Base-by-base conservation (phyloP, 2,888 invertebrate genomes). In the Drepana falcataria region DNA sequence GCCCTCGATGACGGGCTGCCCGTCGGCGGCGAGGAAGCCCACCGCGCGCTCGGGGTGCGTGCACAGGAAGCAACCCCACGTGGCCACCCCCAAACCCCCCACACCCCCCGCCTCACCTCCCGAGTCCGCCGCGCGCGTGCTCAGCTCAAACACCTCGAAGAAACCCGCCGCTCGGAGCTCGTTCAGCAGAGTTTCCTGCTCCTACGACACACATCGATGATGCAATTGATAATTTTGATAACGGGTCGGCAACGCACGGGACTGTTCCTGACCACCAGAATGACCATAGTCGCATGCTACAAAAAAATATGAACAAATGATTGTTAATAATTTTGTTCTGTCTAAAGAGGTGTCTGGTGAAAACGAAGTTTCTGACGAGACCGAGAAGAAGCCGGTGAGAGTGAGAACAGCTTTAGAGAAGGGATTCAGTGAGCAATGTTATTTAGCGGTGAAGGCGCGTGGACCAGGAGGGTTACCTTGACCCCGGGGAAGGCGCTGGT, bases 31-130 rank as follows among this genome's bases (percentile, higher is more conserved):
- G 47, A 97, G 91, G 81, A 97, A 96, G 4, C 96, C 96, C 3
- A 95, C 94, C 4, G 97, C 96, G 63, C 96, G 93, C 81, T 98
- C 98, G 0, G 98, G 98, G 86, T 97, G 97, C 73, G 96, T 96
- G 85, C 98, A 98, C 63, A 98, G 92, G 85, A 98, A 98, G 84
- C 98, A 98, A 53, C 96, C 96, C 98, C 98, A 98, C 52, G 85
- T 76, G 57, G 82, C 82, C 61, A 75, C 78, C 44, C 78, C 74
- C n/a, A n/a, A n/a, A n/a, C n/a, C n/a, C n/a, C n/a, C 59, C 75
- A 74, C 41, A 73, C 67, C 44, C 69, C 55, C 3, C 21, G 65
- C 61, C 4, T 67, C 72, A 33, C 67, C 74, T 54, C 71, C 72
- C 83, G 59, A 88, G 58, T 77, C 90, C 75, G 73, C 83, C 21